Evolutionary conservation across 1,140 invertebrate species (phyloP).

Genomic region (Papilio polytes): DNA sequence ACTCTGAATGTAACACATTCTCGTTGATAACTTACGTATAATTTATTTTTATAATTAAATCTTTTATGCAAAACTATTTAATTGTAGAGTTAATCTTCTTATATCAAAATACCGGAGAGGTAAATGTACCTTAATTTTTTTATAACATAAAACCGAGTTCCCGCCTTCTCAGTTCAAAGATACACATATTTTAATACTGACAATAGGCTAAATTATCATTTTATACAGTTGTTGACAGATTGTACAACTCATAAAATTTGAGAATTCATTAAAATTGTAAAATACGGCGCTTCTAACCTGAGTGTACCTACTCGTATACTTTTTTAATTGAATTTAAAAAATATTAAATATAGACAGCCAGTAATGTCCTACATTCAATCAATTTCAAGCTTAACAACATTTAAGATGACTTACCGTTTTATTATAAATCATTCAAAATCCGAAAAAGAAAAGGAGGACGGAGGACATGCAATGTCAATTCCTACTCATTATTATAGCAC

Average conservation of each 20-base stretch:
- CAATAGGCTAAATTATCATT: background rate
- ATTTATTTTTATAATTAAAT: constrained; percentile 13
- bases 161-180: background rate
- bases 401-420: background rate
- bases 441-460: constrained; percentile 40
- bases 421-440: background rate
- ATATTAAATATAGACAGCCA: background rate
- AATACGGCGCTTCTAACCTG: too few species aligned
- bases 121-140: background rate
- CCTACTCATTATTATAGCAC: constrained; percentile 59
- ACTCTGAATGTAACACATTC: constrained; percentile 18
- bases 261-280: background rate
- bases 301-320: background rate
- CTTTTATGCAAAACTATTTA: background rate
- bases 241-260: background rate
- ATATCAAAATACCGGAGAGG: constrained; percentile 5
- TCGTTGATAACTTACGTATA: constrained; percentile 4
- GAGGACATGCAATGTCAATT: constrained; percentile 64
- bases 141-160: background rate
- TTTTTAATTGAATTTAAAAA: background rate
- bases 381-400: background rate
- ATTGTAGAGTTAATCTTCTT: constrained; percentile 5
- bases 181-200: background rate
- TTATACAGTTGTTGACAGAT: background rate
- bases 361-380: background rate